Conservation (phyloP, 1,140 invertebrate genomes). For the Maniola jurtina region DNA sequence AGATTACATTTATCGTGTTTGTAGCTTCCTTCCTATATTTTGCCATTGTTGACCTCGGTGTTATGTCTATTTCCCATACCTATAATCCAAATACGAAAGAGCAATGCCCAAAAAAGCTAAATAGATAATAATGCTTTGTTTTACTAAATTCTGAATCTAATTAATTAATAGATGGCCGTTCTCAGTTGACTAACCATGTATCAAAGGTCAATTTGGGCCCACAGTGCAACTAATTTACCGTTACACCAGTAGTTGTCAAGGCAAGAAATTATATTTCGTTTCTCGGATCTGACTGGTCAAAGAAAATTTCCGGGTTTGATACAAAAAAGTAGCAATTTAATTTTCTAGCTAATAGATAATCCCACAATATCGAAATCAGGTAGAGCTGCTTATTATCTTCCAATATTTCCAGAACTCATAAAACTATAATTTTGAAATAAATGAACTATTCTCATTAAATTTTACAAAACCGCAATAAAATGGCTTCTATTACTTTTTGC, state of each 20-base stretch:
- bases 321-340: background rate
- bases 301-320: conserved; percentile 7
- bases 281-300: background rate
- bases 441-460: no score
- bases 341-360: no score
- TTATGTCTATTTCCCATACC: no score
- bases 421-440: no score
- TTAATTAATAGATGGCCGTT: conserved; percentile 43
- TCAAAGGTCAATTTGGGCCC: conserved; percentile 53
- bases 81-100: no score
- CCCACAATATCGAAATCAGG: no score
- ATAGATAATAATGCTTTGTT: background rate
- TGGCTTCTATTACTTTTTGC: no score
- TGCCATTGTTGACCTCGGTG: background rate
- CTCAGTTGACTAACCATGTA: conserved; percentile 70
- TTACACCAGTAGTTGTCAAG: conserved; percentile 50
- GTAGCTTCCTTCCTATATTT: background rate
- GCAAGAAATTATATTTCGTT: conserved; percentile 31
- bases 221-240: conserved; percentile 35
- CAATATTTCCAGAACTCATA: no score
- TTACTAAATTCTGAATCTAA: conserved; percentile 14
- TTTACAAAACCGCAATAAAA: no score
- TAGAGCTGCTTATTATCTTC: no score
- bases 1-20: background rate
- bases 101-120: no score